Percentiles rank a stretch among this genome's conserved stretches.
Conservation (phyloP, 2,888 invertebrate species). For the Calliopum simillimum region DNA sequence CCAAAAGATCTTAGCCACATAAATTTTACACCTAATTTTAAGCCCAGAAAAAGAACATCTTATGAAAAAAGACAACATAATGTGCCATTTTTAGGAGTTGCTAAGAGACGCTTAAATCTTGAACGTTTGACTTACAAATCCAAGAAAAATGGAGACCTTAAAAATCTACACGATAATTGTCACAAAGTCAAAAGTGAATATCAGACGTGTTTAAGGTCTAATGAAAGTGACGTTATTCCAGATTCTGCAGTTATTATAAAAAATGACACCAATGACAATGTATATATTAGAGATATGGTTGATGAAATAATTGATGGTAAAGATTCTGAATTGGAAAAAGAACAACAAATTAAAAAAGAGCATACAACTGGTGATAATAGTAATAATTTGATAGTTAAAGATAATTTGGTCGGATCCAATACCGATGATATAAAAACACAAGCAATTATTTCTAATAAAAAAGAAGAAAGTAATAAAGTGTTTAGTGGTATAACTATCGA, state of each 20-base stretch:
- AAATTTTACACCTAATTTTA: constrained; percentile 48
- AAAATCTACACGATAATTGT: background rate
- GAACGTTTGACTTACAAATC: background rate
- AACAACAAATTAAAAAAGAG: background rate
- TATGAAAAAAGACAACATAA: constrained; percentile 43
- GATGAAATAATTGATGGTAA: background rate
- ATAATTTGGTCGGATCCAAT: background rate
- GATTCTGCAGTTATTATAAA: background rate
- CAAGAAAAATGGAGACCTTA: background rate
- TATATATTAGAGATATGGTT: background rate
- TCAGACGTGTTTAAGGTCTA: too few species aligned
- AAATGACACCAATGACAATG: constrained; percentile 16
- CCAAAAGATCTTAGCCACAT: constrained; percentile 60
- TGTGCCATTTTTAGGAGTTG: constrained; percentile 60
- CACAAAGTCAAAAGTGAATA: background rate
- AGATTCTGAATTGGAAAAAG: background rate
- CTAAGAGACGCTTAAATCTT: constrained; percentile 31
- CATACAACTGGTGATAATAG: background rate
- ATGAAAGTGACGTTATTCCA: too few species aligned
- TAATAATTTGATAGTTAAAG: background rate
- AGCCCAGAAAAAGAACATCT: constrained; percentile 36
- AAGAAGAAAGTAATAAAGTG: background rate
- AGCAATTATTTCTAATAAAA: background rate
- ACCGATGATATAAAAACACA: background rate
- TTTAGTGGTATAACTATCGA: constrained; percentile 19